Conservation (phyloP, 2,113 vertebrate species). For the Pan paniscus region DNA sequence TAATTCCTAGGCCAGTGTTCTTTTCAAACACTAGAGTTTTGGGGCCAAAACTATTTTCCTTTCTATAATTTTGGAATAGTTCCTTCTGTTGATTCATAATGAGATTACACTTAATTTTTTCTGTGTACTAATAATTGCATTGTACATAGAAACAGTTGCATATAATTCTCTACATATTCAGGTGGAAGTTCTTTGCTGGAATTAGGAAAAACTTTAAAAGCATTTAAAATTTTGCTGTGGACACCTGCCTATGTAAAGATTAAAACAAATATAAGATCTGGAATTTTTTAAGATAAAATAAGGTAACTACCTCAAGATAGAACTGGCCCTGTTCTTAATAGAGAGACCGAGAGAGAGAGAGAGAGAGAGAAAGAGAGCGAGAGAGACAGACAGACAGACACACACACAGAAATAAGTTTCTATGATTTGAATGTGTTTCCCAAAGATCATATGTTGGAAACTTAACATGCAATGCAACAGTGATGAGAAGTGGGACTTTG, state of each 20-base stretch:
- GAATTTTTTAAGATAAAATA: neutral
- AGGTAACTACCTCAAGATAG: constrained; percentile 34
- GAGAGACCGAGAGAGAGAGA: neutral
- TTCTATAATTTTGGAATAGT: neutral
- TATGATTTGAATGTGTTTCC: neutral
- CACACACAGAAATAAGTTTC: neutral
- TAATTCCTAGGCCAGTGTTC: neutral
- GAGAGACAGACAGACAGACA: neutral
- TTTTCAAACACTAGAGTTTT: neutral
- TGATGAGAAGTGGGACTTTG: neutral
- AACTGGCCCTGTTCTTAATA: neutral
- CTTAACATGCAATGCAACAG: neutral
- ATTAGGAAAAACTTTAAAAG: neutral
- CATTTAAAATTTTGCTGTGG: neutral
- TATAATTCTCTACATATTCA: neutral
- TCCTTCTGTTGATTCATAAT: neutral
- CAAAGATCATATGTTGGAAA: neutral
- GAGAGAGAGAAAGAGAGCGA: no score
- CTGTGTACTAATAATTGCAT: neutral
- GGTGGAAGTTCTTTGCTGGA: neutral
- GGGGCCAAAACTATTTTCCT: neutral
- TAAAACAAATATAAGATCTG: neutral
- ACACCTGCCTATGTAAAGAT: neutral
- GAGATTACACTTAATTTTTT: neutral
- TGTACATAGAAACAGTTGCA: neutral